A percentile compares a stretch with the other conserved stretches of the same genome.
These are phyloP conservation scores for Hemiprocne comata DNA, from an alignment of 2,113 vertebrate genomes.

Conservation along the genomic window DNA sequence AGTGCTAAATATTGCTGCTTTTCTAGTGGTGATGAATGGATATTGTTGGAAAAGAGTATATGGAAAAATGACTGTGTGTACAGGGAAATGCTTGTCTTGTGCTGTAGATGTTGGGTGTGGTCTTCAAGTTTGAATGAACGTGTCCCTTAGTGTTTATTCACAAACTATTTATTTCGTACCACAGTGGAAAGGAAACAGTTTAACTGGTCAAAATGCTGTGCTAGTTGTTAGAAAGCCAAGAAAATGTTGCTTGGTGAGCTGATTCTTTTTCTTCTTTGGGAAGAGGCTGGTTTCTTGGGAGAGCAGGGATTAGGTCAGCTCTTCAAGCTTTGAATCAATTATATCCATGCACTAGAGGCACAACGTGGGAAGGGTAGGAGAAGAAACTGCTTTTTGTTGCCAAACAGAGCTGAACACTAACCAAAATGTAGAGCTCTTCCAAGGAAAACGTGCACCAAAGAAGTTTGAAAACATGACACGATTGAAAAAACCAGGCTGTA, in stretches of 20 bases:
- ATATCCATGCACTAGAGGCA: not conserved
- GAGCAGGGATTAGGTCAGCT: not conserved
- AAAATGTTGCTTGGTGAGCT: not conserved
- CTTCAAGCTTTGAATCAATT: not conserved
- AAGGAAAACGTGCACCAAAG: not conserved
- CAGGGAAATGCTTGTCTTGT: not conserved
- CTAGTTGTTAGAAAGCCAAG: not conserved
- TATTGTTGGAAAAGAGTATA: not conserved
- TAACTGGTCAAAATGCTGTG: not conserved
- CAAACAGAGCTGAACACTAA: not conserved
- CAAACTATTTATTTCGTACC: not conserved
- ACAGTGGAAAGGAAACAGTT: not conserved
- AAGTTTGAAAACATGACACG: not conserved
- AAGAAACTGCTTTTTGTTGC: not conserved
- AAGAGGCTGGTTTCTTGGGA: not conserved
- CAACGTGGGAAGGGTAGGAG: not conserved
- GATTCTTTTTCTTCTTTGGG: not conserved
- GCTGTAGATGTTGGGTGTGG: not conserved
- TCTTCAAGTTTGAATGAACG: not conserved
- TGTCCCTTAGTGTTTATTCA: not conserved
- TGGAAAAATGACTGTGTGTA: not conserved
- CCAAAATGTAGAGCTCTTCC: not conserved
- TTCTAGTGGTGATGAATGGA: not conserved
- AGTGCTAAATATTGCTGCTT: not conserved
- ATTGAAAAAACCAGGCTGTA: not conserved